Percentiles rank a stretch among this genome's conserved stretches.
Conservation (phyloP, 2,113 vertebrate genomes). For the Ameiurus melas region DNA sequence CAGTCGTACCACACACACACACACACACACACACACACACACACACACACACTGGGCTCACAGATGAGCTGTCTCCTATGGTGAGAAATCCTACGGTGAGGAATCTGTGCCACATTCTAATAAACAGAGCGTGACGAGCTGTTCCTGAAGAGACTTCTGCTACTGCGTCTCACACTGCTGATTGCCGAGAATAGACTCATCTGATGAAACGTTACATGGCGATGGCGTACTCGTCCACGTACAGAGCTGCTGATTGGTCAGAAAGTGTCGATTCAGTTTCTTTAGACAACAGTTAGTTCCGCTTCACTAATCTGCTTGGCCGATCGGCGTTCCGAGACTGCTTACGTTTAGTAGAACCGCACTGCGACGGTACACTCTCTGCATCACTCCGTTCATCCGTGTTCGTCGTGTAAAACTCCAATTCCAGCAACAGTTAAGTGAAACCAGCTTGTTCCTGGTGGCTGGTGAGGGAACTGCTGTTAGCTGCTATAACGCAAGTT, state of each 20-base stretch:
- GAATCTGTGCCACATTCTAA: background rate
- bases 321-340: background rate
- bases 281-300: background rate
- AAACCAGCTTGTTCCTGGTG: too few species aligned
- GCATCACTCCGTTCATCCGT: too few species aligned
- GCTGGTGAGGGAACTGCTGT: too few species aligned
- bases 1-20: background rate
- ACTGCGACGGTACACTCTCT: background rate
- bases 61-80: constrained; percentile 26
- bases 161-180: background rate
- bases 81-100: background rate
- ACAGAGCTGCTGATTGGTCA: background rate
- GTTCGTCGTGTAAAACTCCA: too few species aligned
- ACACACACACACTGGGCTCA: background rate
- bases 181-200: background rate
- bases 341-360: background rate
- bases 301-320: background rate
- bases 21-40: background rate
- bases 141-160: background rate
- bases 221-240: background rate
- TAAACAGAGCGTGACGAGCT: background rate
- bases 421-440: too few species aligned
- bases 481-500: too few species aligned
- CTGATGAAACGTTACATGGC: background rate
- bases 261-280: background rate